phyloP scores from a whole-genome alignment of 1,140 invertebrate genomes.

The Diabrotica undecimpunctata region DNA sequence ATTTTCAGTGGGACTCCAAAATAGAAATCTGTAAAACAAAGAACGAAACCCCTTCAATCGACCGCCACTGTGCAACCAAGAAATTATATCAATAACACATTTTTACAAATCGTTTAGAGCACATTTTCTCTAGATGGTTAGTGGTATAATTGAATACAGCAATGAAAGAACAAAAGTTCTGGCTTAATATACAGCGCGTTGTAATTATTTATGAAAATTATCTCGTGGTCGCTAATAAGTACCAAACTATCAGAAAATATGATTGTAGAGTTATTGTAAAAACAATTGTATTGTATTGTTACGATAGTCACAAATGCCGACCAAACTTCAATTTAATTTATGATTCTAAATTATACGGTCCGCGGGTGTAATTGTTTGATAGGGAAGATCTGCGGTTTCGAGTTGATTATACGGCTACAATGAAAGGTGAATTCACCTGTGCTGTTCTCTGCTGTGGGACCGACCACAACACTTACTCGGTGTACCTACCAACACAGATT shows the following conservation, averaged over 20 bases:
- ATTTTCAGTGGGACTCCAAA: too few species aligned
- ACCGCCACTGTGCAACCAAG: not conserved
- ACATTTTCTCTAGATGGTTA: not conserved
- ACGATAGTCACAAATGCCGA: conserved; percentile 18
- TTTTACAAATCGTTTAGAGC: not conserved
- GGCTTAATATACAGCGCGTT: conserved; percentile 13
- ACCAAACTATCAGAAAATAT: conserved; percentile 22
- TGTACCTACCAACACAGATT: not conserved
- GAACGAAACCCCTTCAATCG: too few species aligned
- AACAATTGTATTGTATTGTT: conserved; percentile 22
- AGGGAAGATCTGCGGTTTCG: conserved; percentile 21
- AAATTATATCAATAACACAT: not conserved
- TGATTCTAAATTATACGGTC: conserved; percentile 23
- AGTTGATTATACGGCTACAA: conserved; percentile 19
- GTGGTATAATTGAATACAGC: conserved; percentile 9
- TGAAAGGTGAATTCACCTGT: not conserved
- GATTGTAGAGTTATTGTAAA: conserved; percentile 22
- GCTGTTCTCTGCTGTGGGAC: not conserved
- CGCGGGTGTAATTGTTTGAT: conserved; percentile 20
- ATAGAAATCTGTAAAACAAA: too few species aligned
- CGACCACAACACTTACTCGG: not conserved
- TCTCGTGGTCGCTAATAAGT: conserved; percentile 20
- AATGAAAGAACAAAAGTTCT: conserved; percentile 8
- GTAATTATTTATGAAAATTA: conserved; percentile 23
- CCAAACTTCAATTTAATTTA: conserved; percentile 22